Evolutionary conservation across 2,113 vertebrate species (phyloP).

Genomic region (Lepus americanus): DNA sequence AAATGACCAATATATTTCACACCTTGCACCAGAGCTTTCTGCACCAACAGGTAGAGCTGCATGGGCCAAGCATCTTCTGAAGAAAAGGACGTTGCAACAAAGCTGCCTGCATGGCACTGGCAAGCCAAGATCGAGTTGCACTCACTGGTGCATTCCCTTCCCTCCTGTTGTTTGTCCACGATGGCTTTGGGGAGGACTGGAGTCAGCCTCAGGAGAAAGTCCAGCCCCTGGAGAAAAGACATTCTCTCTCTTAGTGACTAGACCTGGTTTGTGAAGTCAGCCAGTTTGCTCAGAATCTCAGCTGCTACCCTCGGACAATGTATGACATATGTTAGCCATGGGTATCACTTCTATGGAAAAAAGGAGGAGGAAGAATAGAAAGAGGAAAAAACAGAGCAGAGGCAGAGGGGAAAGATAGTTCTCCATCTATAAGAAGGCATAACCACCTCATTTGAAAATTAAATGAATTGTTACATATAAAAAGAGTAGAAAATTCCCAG

Average conservation of each 20-base stretch:
- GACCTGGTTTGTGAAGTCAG: neutral
- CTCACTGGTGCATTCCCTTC: neutral
- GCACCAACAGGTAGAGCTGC: neutral
- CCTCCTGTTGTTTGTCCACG: neutral
- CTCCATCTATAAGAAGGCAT: neutral
- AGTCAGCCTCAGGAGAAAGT: conserved; percentile 11
- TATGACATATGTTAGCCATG: conserved; percentile 5
- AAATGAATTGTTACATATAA: conserved; percentile 33
- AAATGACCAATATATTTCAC: neutral
- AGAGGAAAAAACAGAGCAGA: fast-evolving
- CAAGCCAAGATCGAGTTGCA: neutral
- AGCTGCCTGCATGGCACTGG: fast-evolving
- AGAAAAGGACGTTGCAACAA: neutral
- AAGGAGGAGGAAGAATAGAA: neutral
- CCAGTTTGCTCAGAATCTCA: neutral
- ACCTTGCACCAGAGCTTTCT: neutral
- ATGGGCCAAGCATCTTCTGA: neutral
- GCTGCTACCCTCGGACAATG: neutral
- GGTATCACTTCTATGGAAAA: neutral
- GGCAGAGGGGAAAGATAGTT: neutral
- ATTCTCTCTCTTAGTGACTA: neutral
- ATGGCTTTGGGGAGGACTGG: neutral
- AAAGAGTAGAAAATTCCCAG: neutral
- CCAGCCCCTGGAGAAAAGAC: conserved; percentile 25
- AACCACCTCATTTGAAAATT: neutral